Evolutionary conservation across 2,797 vertebrate genomes (phyloP).

Genomic region (Odontamblyopus rebecca): DNA sequence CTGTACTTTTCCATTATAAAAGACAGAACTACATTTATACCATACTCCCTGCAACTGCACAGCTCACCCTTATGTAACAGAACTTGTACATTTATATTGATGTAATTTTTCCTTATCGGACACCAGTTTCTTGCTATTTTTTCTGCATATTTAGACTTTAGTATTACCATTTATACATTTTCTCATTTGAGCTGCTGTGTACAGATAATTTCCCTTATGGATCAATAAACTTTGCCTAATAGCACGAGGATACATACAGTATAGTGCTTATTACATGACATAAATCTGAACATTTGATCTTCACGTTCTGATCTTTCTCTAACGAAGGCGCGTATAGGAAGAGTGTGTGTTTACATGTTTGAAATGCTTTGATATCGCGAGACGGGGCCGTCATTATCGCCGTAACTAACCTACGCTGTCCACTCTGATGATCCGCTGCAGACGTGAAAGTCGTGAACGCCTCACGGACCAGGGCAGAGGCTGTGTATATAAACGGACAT

Average conservation of each 20-base stretch:
- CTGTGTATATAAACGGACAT: no score
- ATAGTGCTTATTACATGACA: background rate
- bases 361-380: background rate
- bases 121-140: no score
- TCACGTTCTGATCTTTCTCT: background rate
- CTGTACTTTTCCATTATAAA: background rate
- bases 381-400: background rate
- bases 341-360: background rate
- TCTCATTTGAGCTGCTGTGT: no score
- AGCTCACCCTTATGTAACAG: no score
- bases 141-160: no score
- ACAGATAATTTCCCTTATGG: no score
- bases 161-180: no score
- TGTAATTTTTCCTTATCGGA: no score
- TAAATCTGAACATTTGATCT: constrained; percentile 1
- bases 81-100: no score
- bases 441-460: background rate
- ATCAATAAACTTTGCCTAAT: no score
- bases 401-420: background rate
- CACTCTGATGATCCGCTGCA: background rate
- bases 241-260: background rate
- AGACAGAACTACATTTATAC: no score
- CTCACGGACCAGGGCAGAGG: background rate
- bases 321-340: background rate
- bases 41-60: no score